Percentiles rank a stretch among this genome's conserved stretches.
phyloP scores from a whole-genome alignment of 2,113 vertebrate genomes.

The Anser brachyrhynchus region DNA sequence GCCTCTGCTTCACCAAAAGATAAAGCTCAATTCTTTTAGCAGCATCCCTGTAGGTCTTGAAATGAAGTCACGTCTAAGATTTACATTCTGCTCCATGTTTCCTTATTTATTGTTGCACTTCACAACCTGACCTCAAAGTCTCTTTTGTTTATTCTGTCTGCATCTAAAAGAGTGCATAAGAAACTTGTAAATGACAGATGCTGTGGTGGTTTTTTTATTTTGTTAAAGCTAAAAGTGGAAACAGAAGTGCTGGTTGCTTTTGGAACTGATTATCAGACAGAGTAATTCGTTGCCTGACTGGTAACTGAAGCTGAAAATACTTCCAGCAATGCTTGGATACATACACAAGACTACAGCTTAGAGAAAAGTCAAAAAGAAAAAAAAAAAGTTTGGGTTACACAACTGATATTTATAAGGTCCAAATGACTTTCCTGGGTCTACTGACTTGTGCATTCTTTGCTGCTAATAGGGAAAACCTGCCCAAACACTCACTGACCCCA shows the following conservation, averaged over 20 bases:
- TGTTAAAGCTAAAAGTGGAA: neutral
- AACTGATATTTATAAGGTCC: neutral
- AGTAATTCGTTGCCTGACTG: neutral
- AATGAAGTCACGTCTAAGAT: neutral
- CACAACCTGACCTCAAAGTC: neutral
- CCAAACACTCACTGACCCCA: neutral
- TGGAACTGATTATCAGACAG: neutral
- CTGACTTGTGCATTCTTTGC: neutral
- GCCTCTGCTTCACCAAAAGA: neutral
- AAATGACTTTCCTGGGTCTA: neutral
- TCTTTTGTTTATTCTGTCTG: neutral
- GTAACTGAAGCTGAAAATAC: neutral
- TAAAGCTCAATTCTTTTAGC: neutral
- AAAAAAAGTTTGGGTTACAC: neutral
- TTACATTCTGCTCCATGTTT: neutral
- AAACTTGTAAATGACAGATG: neutral
- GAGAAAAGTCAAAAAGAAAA: neutral
- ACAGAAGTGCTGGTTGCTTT: neutral
- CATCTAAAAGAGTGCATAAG: neutral
- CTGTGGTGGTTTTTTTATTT: neutral
- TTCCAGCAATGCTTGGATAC: neutral
- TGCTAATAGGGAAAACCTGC: neutral
- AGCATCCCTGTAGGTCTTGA: neutral
- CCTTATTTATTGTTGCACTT: neutral
- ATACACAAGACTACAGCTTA: neutral